Evolutionary conservation across 1,140 invertebrate species (phyloP), one percentile per base, ranked within the genome.

Genomic region (Drosophila subobscura): DNA sequence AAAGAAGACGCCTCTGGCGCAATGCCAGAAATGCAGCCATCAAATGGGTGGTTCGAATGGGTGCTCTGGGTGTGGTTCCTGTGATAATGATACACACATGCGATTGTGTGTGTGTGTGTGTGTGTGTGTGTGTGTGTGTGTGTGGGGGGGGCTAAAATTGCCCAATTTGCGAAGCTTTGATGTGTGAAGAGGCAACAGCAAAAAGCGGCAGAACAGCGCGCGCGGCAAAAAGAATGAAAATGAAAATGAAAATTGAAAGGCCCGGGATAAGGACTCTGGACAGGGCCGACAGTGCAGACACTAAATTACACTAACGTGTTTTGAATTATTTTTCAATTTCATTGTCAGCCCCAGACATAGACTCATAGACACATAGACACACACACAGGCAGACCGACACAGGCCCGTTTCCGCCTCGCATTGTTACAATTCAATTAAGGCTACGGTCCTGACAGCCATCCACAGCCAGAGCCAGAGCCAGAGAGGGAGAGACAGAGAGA

Each of bases 291-390:
- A 72, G 61, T 45, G 60, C 61, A 78, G 77, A 74, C 83, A 86
- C 83, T 88, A 88, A 88, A 88, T 88, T 88, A 88, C 84, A 88
- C 83, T 88, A 88, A 88, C 83, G 83, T 88, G 83, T 88, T 88
- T 88, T 88, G 83, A 88, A 88, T 88, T 88, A 88, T 88, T 88
- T 88, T 88, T 88, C 83, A 88, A 88, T 88, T 88, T 88, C 75
- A 89, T 88, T 86, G 81, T 86, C 81, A 76, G 81, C 83, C 81
- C 50, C 72, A 74, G 71, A 74, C 68, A 72, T 16, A 60, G 29
- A 49, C 10, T 41, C 12, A 20, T 22, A 20, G 29, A 49, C 10
- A 49, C 12, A 20, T 22, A 20, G 20, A 49, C 23, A 25, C 12
- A 40, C 22, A 22, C 25, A 42, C 33, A 44, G 63, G 60, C 42